A percentile compares a stretch with the other conserved stretches of the same genome.
Conservation (phyloP, 1,140 invertebrate genomes). For the Oryzaephilus surinamensis region DNA sequence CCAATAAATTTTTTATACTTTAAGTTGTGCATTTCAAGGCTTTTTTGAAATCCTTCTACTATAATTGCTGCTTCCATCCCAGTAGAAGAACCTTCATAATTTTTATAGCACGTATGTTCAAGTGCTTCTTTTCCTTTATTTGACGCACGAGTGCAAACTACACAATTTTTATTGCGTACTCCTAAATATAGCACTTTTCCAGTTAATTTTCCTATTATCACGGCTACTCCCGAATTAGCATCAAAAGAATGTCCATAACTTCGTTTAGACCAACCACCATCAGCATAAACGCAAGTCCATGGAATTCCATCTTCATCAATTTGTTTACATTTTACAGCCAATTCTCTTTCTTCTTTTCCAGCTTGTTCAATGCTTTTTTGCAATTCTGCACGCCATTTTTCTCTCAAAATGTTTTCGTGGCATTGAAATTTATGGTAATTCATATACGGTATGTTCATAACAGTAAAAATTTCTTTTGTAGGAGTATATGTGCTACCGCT, state of each 20-base stretch:
- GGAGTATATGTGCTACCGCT: too few species aligned
- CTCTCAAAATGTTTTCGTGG: too few species aligned
- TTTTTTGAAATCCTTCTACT: slow-evolving; percentile 23
- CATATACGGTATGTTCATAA: too few species aligned
- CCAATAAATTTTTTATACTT: slow-evolving; percentile 12
- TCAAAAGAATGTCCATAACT: slow-evolving; percentile 2
- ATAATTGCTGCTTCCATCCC: slow-evolving; percentile 30
- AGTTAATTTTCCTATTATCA: slow-evolving; percentile 7
- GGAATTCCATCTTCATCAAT: slow-evolving; percentile 19
- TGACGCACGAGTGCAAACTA: slow-evolving; percentile 3
- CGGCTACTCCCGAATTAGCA: slow-evolving; percentile 1
- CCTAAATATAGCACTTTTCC: slow-evolving; percentile 10
- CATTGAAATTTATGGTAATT: too few species aligned
- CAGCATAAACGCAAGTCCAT: slow-evolving; percentile 11
- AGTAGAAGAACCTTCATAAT: slow-evolving; percentile 19
- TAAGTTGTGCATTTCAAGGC: slow-evolving; percentile 18
- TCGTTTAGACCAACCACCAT: slow-evolving; percentile 12
- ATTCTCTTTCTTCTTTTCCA: slow-evolving; percentile 21
- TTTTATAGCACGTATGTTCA: slow-evolving; percentile 28
- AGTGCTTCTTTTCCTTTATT: slow-evolving; percentile 2
- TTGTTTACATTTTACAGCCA: slow-evolving; percentile 23
- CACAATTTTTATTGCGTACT: slow-evolving; percentile 12
- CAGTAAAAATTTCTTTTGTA: too few species aligned
- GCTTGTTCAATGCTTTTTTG: slow-evolving; percentile 15
- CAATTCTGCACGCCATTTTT: too few species aligned